A percentile compares a stretch with the other conserved stretches of the same genome.
These are phyloP conservation scores for Drosophila repleta DNA, from an alignment of 1,140 invertebrate genomes.

Conservation along the genomic window DNA sequence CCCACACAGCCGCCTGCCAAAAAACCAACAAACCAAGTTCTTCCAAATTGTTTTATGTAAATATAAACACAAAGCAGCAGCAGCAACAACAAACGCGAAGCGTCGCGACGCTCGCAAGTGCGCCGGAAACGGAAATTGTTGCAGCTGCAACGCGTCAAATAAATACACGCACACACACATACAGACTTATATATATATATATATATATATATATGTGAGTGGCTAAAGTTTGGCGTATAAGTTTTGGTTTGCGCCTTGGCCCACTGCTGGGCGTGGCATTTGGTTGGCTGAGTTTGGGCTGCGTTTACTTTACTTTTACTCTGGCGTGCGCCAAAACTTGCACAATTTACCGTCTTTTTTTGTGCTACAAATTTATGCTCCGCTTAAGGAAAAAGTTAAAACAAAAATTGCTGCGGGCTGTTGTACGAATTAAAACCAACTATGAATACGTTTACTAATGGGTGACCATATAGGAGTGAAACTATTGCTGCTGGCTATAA, in stretches of 20 bases:
- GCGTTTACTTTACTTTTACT: constrained; percentile 24
- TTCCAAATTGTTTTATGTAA: constrained; percentile 81
- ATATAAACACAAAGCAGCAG: constrained; percentile 66
- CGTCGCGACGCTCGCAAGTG: constrained; percentile 29
- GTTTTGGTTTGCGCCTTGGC: constrained; percentile 44
- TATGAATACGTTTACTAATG: no score
- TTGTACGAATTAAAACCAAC: constrained; percentile 13
- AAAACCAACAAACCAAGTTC: constrained; percentile 55
- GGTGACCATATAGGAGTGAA: no score
- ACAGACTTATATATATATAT: not conserved
- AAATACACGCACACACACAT: constrained; percentile 52
- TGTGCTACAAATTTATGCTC: constrained; percentile 56
- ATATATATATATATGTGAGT: constrained; percentile 11
- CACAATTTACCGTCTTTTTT: constrained; percentile 39
- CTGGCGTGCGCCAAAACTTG: constrained; percentile 46
- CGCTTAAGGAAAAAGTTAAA: constrained; percentile 26
- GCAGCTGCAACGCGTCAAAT: constrained; percentile 73
- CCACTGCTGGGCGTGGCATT: not conserved
- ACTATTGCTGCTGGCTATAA: no score
- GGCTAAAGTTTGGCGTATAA: constrained; percentile 63
- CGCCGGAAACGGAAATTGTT: constrained; percentile 78
- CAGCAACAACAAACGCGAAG: constrained; percentile 9
- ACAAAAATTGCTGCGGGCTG: constrained; percentile 35
- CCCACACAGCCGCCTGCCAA: not conserved
- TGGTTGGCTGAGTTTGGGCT: not conserved